Conservation (phyloP, 1,140 invertebrate genomes). For the Holcopasites calliopsidis region DNA sequence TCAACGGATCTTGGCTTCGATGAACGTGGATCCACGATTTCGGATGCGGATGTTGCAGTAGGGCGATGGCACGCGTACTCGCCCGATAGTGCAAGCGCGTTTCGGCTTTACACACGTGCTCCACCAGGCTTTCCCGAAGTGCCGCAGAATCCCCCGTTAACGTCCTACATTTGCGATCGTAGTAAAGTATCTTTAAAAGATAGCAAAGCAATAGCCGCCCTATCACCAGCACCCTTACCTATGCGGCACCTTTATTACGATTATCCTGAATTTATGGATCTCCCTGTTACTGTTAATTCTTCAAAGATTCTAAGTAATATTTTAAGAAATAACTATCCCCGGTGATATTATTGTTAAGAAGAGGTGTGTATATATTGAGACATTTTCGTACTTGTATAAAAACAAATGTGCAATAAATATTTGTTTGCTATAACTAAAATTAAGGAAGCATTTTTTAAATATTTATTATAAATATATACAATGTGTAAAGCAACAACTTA, state of each 20-base stretch:
- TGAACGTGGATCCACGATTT: rapidly evolving
- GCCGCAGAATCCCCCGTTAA: background rate
- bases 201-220: rapidly evolving
- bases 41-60: rapidly evolving
- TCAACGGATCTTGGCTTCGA: background rate
- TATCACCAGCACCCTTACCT: background rate
- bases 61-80: rapidly evolving
- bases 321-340: background rate
- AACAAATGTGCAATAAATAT: slow-evolving; percentile 1
- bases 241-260: slow-evolving; percentile 8
- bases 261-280: slow-evolving; percentile 7
- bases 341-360: background rate
- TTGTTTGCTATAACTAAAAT: no score
- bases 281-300: background rate
- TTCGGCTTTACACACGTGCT: background rate
- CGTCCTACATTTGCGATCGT: rapidly evolving
- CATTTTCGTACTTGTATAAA: background rate
- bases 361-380: background rate
- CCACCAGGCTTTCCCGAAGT: background rate
- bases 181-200: rapidly evolving
- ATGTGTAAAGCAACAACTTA: background rate
- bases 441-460: background rate
- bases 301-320: background rate
- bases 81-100: background rate
- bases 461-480: slow-evolving; percentile 42